A percentile compares a stretch with the other conserved stretches of the same genome.
Evolutionary conservation across 2,888 invertebrate species (phyloP).

Genomic region (Muscina levida): DNA sequence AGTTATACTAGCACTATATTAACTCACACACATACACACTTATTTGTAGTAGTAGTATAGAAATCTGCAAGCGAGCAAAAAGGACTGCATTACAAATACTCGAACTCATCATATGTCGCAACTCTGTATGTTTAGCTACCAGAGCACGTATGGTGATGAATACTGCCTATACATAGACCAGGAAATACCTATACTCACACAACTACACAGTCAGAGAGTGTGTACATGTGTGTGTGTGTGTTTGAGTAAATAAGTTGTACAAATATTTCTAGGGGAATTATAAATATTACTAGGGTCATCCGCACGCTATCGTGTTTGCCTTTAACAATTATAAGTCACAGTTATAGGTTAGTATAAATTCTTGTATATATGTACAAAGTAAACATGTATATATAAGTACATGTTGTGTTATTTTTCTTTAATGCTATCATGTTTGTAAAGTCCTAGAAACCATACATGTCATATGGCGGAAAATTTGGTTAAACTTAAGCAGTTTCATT

Average conservation of each 20-base stretch:
- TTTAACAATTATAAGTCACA: background rate
- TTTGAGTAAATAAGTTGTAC: slow-evolving; percentile 15
- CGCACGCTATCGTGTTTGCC: slow-evolving; percentile 17
- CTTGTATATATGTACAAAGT: background rate
- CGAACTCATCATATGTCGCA: too few species aligned
- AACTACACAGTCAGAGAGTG: too few species aligned
- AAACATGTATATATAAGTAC: background rate
- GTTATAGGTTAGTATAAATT: background rate
- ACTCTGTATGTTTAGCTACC: background rate
- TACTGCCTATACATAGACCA: background rate
- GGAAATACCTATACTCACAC: too few species aligned
- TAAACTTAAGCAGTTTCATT: too few species aligned
- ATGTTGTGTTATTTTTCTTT: slow-evolving; percentile 3
- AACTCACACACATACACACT: too few species aligned
- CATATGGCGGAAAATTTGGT: background rate
- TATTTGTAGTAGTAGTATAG: too few species aligned
- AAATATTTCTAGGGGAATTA: slow-evolving; percentile 18
- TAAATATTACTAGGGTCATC: slow-evolving; percentile 46
- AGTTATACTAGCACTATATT: too few species aligned
- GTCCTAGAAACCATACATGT: background rate
- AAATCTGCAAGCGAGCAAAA: too few species aligned
- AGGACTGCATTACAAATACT: too few species aligned
- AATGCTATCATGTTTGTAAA: background rate
- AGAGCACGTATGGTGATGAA: background rate
- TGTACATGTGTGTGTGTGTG: background rate